These are phyloP conservation scores for Thyatira batis DNA, from an alignment of 2,888 invertebrate genomes.

Conservation along the genomic window DNA sequence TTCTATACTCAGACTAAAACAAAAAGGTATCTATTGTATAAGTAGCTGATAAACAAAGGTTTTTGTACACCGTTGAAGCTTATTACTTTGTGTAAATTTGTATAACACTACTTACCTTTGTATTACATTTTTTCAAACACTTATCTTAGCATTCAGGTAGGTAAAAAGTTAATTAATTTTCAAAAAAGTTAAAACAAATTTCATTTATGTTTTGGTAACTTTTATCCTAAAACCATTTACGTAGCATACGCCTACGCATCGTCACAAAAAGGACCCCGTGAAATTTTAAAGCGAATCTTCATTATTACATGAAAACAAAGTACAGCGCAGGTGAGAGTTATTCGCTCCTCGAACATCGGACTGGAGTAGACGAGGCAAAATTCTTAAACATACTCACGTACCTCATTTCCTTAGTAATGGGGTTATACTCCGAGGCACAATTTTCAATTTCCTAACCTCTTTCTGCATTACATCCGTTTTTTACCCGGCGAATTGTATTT, in stretches of 20 bases:
- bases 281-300: not conserved
- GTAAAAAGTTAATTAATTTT: no score
- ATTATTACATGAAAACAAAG: constrained; percentile 3
- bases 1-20: not conserved
- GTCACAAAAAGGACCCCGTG: not conserved
- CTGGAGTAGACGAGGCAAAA: constrained; percentile 37
- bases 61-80: no score
- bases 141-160: no score
- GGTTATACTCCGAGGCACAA: constrained; percentile 77
- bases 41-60: not conserved
- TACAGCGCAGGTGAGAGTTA: constrained; percentile 27
- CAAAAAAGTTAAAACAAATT: no score
- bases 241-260: not conserved
- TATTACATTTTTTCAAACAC: no score
- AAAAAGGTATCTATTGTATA: not conserved
- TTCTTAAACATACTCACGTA: constrained; percentile 75
- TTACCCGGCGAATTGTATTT: constrained; percentile 44
- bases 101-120: no score
- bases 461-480: constrained; percentile 68
- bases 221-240: no score
- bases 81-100: no score
- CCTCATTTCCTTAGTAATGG: constrained; percentile 79
- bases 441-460: constrained; percentile 80
- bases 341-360: constrained; percentile 27
- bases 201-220: no score